These are phyloP conservation scores for Drosophila repletoides DNA, from an alignment of 1,140 invertebrate genomes.

Conservation along the genomic window DNA sequence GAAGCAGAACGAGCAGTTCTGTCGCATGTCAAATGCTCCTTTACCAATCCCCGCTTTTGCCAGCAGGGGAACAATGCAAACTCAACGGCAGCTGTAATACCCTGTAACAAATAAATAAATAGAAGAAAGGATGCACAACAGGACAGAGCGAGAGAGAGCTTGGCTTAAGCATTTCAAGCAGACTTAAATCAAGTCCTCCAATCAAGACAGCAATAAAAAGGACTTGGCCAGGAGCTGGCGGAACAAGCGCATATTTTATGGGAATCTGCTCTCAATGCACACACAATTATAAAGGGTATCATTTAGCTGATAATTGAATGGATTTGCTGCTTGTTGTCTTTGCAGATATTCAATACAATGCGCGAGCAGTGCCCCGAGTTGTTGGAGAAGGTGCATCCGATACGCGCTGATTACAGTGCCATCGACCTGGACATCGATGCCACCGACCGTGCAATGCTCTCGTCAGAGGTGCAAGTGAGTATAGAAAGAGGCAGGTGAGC, in stretches of 20 bases:
- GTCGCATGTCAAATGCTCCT: conserved; percentile 17
- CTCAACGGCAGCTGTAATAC: conserved; percentile 3
- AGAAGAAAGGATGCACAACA: neutral
- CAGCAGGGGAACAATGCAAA: conserved; percentile 5
- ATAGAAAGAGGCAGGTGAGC: conserved; percentile 3
- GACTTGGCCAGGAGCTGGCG: too few species aligned
- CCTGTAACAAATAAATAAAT: neutral
- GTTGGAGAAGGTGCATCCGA: conserved; percentile 89
- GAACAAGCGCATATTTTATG: too few species aligned
- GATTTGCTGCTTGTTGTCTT: conserved; percentile 4
- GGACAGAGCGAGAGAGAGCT: too few species aligned
- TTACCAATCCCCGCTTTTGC: too few species aligned
- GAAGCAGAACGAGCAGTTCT: neutral
- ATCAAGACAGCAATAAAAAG: too few species aligned
- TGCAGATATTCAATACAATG: conserved; percentile 88
- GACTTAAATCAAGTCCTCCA: too few species aligned
- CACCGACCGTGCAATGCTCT: conserved; percentile 71
- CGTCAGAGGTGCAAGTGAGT: conserved; percentile 81
- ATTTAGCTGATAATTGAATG: conserved; percentile 42
- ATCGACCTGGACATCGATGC: conserved; percentile 89
- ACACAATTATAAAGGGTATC: too few species aligned
- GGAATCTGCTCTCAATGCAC: too few species aligned
- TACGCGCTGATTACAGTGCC: conserved; percentile 92
- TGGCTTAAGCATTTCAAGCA: too few species aligned
- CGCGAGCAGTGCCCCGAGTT: conserved; percentile 84